Percentiles rank a stretch among this genome's conserved stretches.
Evolutionary conservation across 1,140 invertebrate genomes (phyloP).

Genomic region (Macrobrachium nipponense): DNA sequence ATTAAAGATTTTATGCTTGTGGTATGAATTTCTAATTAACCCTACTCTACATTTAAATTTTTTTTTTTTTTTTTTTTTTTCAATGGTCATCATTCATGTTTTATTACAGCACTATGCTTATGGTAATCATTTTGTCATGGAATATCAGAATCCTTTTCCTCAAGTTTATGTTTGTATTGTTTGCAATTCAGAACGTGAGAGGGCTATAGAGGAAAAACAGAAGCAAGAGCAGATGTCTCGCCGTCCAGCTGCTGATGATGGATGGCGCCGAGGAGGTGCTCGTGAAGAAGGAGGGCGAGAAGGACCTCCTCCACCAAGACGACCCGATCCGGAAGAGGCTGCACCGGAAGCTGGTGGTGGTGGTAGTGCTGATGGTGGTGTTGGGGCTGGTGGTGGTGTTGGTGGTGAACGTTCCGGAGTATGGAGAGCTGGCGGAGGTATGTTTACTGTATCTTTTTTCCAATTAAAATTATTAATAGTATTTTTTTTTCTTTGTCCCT

Average conservation of each 20-base stretch:
- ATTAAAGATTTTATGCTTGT: not conserved
- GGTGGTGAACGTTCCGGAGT: conserved; percentile 34
- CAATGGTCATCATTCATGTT: not conserved
- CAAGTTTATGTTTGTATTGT: too few relatives aligned
- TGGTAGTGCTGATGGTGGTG: not conserved
- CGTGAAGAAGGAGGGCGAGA: not conserved
- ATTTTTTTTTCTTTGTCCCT: too few relatives aligned
- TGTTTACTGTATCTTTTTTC: too few relatives aligned
- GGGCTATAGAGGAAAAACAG: conserved; percentile 42
- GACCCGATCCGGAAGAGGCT: not conserved
- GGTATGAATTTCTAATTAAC: too few relatives aligned
- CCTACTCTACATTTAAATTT: too few relatives aligned
- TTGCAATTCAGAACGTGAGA: conserved; percentile 23
- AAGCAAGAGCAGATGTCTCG: not conserved
- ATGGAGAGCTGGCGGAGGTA: conserved; percentile 43
- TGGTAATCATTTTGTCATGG: not conserved
- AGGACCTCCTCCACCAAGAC: not conserved
- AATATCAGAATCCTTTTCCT: not conserved
- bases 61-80: too few relatives aligned
- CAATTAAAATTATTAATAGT: too few relatives aligned
- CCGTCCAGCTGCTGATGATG: not conserved
- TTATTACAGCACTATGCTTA: not conserved
- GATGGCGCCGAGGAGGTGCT: not conserved
- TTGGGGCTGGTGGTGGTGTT: not conserved
- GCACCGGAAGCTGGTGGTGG: conserved; percentile 1